Conservation (phyloP, 2,113 vertebrate species). For the Pteruthius melanotis region DNA sequence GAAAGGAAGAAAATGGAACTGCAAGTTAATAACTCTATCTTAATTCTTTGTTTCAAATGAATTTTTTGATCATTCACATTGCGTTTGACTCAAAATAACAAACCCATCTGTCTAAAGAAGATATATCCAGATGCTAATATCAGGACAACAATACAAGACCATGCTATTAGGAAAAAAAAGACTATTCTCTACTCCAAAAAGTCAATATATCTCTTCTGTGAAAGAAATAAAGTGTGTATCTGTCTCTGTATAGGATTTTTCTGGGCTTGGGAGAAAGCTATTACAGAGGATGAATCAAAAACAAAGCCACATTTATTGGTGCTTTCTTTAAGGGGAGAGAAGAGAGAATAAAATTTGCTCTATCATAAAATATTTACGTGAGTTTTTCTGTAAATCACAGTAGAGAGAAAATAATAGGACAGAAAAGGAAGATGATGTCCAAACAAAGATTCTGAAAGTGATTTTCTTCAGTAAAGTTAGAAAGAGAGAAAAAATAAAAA, state of each 20-base stretch:
- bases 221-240: background rate
- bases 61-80: background rate
- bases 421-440: background rate
- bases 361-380: constrained; percentile 36
- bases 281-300: constrained; percentile 29
- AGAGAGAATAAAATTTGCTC: background rate
- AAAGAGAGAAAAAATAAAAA: background rate
- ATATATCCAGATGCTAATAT: background rate
- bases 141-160: background rate
- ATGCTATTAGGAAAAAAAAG: background rate
- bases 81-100: background rate
- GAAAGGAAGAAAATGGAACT: background rate
- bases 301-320: background rate
- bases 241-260: background rate
- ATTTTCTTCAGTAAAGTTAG: background rate
- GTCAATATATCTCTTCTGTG: background rate
- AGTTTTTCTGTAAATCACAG: background rate
- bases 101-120: background rate
- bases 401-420: background rate
- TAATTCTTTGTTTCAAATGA: background rate
- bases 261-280: background rate
- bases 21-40: background rate
- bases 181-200: background rate
- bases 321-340: background rate
- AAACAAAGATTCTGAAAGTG: background rate